Percentiles rank a stretch among this genome's conserved stretches.
Evolutionary conservation across 2,113 vertebrate species (phyloP).

Genomic region (Morone chrysops): DNA sequence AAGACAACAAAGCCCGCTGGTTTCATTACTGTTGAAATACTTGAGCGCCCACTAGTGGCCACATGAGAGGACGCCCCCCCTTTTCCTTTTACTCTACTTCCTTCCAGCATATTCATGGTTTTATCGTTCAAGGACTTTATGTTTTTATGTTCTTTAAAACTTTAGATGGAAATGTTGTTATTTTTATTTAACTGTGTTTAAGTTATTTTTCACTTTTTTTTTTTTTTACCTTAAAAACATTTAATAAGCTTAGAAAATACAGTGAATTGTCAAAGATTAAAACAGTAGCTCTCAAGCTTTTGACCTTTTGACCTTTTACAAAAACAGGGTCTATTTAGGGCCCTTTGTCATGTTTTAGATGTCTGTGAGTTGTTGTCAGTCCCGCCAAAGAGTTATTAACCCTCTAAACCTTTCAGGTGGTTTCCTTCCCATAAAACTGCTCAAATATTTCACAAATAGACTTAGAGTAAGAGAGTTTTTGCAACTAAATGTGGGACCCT

Average conservation of each 20-base stretch:
- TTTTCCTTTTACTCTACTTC: not conserved
- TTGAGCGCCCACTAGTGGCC: constrained; percentile 70
- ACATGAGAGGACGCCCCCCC: not conserved
- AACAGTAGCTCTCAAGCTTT: constrained; percentile 1
- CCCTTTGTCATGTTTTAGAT: constrained; percentile 2
- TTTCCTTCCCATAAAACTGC: not conserved
- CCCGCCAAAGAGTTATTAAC: not conserved
- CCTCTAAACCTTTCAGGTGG: not conserved
- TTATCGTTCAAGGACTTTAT: not conserved
- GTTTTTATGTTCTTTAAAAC: not conserved
- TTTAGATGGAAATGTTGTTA: not conserved
- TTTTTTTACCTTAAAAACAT: not conserved
- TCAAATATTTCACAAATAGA: not conserved
- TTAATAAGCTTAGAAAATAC: not conserved
- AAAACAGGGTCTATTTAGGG: not conserved
- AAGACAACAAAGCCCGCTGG: constrained; percentile 28
- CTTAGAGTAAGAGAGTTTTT: no score
- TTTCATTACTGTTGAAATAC: not conserved
- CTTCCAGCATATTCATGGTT: not conserved
- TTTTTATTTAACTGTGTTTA: no score
- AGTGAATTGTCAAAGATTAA: not conserved
- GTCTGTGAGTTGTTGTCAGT: not conserved
- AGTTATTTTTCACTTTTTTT: not conserved
- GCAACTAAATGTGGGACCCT: not conserved
- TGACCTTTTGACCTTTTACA: constrained; percentile 11